Percentiles rank a stretch among this genome's conserved stretches.
Evolutionary conservation across 1,140 invertebrate genomes (phyloP).

Genomic region (Mesaphorura yosii): DNA sequence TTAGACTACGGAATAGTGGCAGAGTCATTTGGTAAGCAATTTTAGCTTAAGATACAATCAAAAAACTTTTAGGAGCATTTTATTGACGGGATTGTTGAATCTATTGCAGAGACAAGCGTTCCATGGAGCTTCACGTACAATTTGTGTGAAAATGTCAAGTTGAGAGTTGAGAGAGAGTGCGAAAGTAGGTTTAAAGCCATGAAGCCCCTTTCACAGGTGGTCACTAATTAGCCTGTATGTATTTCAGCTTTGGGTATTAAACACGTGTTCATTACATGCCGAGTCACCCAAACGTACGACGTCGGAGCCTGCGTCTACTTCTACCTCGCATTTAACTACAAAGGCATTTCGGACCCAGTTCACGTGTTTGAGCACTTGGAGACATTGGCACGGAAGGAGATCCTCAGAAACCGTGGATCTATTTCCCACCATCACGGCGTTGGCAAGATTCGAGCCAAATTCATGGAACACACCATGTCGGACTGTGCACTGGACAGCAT

Average conservation of each 20-base stretch:
- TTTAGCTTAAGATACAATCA: too few species aligned
- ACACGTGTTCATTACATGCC: constrained; percentile 57
- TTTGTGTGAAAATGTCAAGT: constrained; percentile 81
- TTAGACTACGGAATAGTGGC: constrained; percentile 78
- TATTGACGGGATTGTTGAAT: too few species aligned
- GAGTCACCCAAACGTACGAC: constrained; percentile 95
- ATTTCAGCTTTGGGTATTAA: constrained; percentile 44
- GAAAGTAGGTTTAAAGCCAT: constrained; percentile 34
- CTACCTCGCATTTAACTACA: constrained; percentile 86
- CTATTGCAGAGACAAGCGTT: constrained; percentile 95
- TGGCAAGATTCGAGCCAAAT: constrained; percentile 79
- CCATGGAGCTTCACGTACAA: constrained; percentile 82
- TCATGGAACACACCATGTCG: constrained; percentile 65
- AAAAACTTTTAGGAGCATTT: too few species aligned
- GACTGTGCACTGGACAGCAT: constrained; percentile 60
- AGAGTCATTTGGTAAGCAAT: constrained; percentile 97
- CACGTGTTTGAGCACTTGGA: constrained; percentile 47
- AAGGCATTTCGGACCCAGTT: constrained; percentile 42
- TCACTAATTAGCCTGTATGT: constrained; percentile 31
- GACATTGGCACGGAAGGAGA: constrained; percentile 75
- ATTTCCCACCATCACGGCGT: constrained; percentile 95
- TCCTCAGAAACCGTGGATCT: constrained; percentile 77
- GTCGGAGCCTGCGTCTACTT: constrained; percentile 95
- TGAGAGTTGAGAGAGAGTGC: constrained; percentile 63
- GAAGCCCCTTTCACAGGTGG: background rate